Conservation (phyloP, 2,113 vertebrate species). For the Saguinus midas region DNA sequence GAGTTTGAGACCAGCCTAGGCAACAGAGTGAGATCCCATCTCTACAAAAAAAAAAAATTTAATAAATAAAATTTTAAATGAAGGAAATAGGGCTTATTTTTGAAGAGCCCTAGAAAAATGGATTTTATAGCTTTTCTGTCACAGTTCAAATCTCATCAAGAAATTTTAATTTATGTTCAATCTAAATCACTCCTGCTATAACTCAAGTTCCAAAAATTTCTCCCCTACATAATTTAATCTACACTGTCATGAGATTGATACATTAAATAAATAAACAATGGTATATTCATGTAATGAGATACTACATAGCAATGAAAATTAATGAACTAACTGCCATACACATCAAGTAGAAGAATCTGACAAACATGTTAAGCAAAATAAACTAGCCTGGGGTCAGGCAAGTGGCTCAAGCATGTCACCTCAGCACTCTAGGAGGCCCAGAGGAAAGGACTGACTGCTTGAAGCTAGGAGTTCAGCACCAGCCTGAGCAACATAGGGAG, state of each 20-base stretch:
- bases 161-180: constrained; percentile 12
- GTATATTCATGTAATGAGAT: not conserved
- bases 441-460: no score
- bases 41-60: not conserved
- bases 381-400: not conserved
- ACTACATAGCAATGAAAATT: constrained; percentile 24
- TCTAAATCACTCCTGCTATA: constrained; percentile 43
- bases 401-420: no score
- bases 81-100: not conserved
- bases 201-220: not conserved
- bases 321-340: not conserved
- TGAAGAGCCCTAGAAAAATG: not conserved
- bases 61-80: not conserved
- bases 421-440: no score
- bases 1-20: no score
- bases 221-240: not conserved
- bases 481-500: no score
- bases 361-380: constrained; percentile 11
- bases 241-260: not conserved
- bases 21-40: no score
- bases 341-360: not conserved
- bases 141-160: constrained; percentile 17
- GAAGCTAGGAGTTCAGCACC: no score
- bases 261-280: not conserved
- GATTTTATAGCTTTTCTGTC: not conserved